A percentile compares a stretch with the other conserved stretches of the same genome.
phyloP scores from a whole-genome alignment of 2,888 invertebrate genomes.

The Clunio marinus region DNA sequence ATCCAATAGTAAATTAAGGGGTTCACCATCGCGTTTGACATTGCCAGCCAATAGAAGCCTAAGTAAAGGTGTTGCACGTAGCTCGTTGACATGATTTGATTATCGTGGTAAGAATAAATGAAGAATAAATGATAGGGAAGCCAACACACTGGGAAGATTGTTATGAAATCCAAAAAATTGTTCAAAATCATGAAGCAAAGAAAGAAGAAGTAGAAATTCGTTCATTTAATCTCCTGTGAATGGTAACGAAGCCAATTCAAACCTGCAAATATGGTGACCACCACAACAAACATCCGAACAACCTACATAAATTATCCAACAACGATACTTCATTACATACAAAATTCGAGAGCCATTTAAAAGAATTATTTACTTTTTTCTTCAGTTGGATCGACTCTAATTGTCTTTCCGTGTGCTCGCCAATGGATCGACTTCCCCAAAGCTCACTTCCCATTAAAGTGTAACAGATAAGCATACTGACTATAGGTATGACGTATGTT shows the following conservation, averaged over 20 bases:
- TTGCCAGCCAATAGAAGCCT: conserved; percentile 84
- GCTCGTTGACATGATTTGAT: conserved; percentile 64
- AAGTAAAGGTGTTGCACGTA: conserved; percentile 81
- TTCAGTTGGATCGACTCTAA: conserved; percentile 79
- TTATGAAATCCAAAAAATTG: too few relatives aligned
- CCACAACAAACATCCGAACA: conserved; percentile 83
- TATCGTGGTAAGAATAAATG: conserved; percentile 62
- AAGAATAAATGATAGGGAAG: conserved; percentile 84
- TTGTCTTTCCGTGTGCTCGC: conserved; percentile 80
- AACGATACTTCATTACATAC: too few relatives aligned
- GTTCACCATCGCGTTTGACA: conserved; percentile 91
- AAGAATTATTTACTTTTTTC: conserved; percentile 66
- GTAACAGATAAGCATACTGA: conserved; percentile 79
- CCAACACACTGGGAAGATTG: conserved; percentile 81
- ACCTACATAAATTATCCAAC: too few relatives aligned
- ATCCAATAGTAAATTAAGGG: conserved; percentile 91
- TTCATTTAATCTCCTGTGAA: too few relatives aligned
- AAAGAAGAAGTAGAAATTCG: too few relatives aligned
- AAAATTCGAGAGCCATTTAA: too few relatives aligned
- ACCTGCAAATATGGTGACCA: too few relatives aligned
- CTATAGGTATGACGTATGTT: conserved; percentile 81
- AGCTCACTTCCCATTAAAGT: conserved; percentile 76
- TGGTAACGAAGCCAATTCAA: too few relatives aligned
- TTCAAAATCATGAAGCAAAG: too few relatives aligned
- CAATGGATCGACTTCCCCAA: conserved; percentile 83